A percentile compares a stretch with the other conserved stretches of the same genome.
Conservation (phyloP, 2,888 invertebrate genomes). For the Volucella inflata region DNA sequence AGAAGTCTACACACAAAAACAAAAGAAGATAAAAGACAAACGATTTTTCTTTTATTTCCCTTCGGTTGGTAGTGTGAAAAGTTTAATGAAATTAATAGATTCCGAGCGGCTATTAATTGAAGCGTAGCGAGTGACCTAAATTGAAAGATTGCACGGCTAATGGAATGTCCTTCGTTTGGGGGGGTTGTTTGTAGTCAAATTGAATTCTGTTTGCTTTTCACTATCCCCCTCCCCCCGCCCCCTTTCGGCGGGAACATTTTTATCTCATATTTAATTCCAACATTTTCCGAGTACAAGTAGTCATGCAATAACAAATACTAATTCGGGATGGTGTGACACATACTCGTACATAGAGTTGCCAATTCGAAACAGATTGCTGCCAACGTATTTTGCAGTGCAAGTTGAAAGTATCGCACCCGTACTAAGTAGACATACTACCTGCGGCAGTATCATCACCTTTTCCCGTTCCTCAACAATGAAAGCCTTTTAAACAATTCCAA, state of each 20-base stretch:
- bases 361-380: too few species aligned
- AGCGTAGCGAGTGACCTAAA: conserved; percentile 67
- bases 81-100: conserved; percentile 74
- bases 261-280: conserved; percentile 49
- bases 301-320: conserved; percentile 2
- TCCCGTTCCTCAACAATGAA: too few species aligned
- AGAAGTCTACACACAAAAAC: conserved; percentile 21
- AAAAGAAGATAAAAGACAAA: conserved; percentile 13
- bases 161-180: conserved; percentile 18
- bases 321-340: background rate
- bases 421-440: too few species aligned
- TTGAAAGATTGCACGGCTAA: conserved; percentile 66
- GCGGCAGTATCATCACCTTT: too few species aligned
- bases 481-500: too few species aligned
- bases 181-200: conserved; percentile 34
- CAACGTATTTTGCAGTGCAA: too few species aligned
- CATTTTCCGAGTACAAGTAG: conserved; percentile 21
- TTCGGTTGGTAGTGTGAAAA: conserved; percentile 48
- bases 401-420: too few species aligned
- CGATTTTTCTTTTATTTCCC: conserved; percentile 42
- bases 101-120: conserved; percentile 70
- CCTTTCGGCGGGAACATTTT: conserved; percentile 23
- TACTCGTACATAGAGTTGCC: background rate
- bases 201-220: conserved; percentile 34
- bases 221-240: conserved; percentile 3